Conservation (phyloP, 1,140 invertebrate species). For the Drosophila sp. region DNA sequence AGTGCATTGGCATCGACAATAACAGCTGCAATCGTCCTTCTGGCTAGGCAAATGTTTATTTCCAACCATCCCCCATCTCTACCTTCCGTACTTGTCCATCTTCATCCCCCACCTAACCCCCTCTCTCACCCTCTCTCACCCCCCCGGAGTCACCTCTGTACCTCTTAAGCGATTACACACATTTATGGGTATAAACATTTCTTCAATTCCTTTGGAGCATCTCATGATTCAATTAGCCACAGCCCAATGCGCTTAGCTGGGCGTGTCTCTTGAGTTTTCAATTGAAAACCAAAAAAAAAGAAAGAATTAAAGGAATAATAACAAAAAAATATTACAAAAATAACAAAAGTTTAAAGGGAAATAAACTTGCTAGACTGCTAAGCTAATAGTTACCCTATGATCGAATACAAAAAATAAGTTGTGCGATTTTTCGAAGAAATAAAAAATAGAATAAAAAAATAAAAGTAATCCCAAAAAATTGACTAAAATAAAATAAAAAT, state of each 20-base stretch:
- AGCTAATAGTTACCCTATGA: no score
- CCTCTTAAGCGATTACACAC: slow-evolving; percentile 66
- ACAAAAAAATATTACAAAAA: no score
- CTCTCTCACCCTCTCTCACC: background rate
- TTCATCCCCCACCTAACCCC: background rate
- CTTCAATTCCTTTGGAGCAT: slow-evolving; percentile 47
- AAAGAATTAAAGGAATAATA: background rate
- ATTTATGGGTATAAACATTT: slow-evolving; percentile 59
- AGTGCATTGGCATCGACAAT: slow-evolving; percentile 57
- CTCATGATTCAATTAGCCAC: slow-evolving; percentile 76
- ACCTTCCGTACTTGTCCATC: background rate
- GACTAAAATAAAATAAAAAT: no score
- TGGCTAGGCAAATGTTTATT: slow-evolving; percentile 67
- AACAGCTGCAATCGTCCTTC: slow-evolving; percentile 38
- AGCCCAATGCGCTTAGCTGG: slow-evolving; percentile 58
- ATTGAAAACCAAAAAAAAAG: slow-evolving; percentile 16
- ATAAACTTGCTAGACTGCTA: background rate
- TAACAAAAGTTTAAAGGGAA: background rate
- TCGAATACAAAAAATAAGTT: no score
- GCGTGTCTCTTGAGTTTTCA: slow-evolving; percentile 22
- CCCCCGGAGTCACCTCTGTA: background rate
- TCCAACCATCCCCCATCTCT: background rate
- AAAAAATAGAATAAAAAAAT: no score
- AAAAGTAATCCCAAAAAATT: no score
- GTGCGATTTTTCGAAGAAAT: no score